A percentile compares a stretch with the other conserved stretches of the same genome.
Evolutionary conservation across 2,797 vertebrate species (phyloP).

Genomic region (Malurus leucopterus): DNA sequence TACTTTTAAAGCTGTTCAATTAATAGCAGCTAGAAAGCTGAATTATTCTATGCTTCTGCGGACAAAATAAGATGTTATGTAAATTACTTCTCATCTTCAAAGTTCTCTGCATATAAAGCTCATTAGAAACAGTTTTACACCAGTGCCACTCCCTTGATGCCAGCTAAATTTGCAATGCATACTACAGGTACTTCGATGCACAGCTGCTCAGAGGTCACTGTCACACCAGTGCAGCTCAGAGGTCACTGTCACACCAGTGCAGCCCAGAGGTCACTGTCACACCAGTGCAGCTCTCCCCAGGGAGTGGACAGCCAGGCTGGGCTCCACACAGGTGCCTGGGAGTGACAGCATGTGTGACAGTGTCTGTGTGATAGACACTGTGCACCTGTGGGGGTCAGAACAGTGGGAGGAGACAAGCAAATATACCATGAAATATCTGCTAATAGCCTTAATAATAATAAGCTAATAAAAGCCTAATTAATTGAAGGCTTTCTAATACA

Average conservation of each 20-base stretch:
- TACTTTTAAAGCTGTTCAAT: background rate
- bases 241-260: too few relatives aligned
- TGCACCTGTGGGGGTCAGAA: background rate
- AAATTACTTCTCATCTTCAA: background rate
- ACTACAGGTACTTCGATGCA: background rate
- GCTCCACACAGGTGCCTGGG: background rate
- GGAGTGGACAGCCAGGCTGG: background rate
- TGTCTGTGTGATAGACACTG: accelerated
- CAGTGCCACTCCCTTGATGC: background rate
- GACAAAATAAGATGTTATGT: background rate
- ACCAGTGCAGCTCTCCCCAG: background rate
- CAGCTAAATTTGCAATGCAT: background rate
- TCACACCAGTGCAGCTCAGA: too few relatives aligned
- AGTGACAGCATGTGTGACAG: accelerated
- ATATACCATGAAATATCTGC: accelerated
- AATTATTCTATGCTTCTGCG: background rate
- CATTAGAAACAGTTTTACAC: background rate
- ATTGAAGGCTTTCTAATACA: background rate
- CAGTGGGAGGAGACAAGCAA: accelerated
- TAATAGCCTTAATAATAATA: background rate
- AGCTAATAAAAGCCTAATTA: background rate
- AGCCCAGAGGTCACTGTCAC: background rate
- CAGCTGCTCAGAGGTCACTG: background rate
- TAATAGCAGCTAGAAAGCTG: background rate
- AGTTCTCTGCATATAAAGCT: background rate